Percentiles rank a stretch among this genome's conserved stretches.
These are phyloP conservation scores for Resseliella maxima DNA, from an alignment of 2,888 invertebrate species.

Conservation along the genomic window DNA sequence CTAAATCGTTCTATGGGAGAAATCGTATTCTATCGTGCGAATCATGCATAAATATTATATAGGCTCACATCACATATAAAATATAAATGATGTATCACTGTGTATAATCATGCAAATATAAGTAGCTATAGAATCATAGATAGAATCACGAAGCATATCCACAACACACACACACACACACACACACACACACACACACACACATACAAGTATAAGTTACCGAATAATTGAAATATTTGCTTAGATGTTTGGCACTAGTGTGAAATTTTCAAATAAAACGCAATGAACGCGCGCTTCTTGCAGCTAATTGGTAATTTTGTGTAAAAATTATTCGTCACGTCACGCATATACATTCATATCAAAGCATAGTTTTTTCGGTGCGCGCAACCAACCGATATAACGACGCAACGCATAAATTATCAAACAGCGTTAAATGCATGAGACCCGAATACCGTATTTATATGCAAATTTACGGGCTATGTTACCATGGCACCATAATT, in stretches of 20 bases:
- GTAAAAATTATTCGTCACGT: not conserved
- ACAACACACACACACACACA: no score
- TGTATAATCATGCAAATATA: no score
- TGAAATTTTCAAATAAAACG: not conserved
- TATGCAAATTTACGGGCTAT: not conserved
- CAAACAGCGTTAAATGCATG: not conserved
- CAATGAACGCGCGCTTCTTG: not conserved
- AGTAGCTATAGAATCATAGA: no score
- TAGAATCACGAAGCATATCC: no score
- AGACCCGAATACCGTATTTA: not conserved
- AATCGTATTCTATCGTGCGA: not conserved
- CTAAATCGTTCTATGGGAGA: not conserved
- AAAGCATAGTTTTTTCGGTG: not conserved
- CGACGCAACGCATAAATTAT: not conserved
- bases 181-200: no score
- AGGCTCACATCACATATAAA: not conserved
- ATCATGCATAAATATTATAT: slow-evolving; percentile 29
- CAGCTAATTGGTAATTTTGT: not conserved
- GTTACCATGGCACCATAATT: slow-evolving; percentile 14
- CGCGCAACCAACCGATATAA: not conserved
- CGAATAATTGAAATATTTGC: not conserved
- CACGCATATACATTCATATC: not conserved
- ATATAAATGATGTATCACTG: not conserved
- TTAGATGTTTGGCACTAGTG: not conserved
- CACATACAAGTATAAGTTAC: not conserved